Conservation (phyloP, 2,888 invertebrate species). For the Acanthosepion pharaonis region DNA sequence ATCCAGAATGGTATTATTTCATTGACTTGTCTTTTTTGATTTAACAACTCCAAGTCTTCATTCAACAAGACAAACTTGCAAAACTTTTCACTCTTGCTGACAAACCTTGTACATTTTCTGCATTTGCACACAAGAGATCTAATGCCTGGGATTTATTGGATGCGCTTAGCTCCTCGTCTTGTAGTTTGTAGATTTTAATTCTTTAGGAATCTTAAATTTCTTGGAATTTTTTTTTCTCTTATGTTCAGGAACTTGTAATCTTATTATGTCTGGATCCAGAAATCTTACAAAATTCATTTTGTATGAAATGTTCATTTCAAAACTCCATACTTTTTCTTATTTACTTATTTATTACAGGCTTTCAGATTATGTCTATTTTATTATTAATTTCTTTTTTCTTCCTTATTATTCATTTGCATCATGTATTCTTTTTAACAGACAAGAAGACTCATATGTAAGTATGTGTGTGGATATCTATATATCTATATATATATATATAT, state of each 20-base stretch:
- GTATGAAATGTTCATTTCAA: conserved; percentile 33
- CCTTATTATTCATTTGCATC: neutral
- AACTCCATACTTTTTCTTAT: neutral
- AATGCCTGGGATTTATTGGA: neutral
- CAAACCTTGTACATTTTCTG: conserved; percentile 20
- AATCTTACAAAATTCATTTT: conserved; percentile 21
- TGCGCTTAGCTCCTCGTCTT: conserved; percentile 7
- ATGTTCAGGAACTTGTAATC: neutral
- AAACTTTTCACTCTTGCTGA: conserved; percentile 18
- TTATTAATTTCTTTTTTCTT: neutral
- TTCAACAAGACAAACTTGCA: neutral
- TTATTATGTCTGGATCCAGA: conserved; percentile 21
- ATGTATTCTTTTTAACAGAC: neutral
- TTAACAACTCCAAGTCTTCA: neutral
- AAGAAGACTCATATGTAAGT: neutral
- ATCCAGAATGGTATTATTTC: neutral
- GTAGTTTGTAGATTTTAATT: conserved; percentile 33
- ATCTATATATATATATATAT: neutral
- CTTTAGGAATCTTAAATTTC: conserved; percentile 22
- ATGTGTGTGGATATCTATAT: neutral
- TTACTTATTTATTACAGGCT: neutral
- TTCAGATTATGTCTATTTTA: neutral
- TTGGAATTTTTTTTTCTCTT: neutral
- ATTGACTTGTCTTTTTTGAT: neutral
- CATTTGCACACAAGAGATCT: conserved; percentile 16